These are phyloP conservation scores for Calliopum simillimum DNA, from an alignment of 2,888 invertebrate species.

Conservation along the genomic window DNA sequence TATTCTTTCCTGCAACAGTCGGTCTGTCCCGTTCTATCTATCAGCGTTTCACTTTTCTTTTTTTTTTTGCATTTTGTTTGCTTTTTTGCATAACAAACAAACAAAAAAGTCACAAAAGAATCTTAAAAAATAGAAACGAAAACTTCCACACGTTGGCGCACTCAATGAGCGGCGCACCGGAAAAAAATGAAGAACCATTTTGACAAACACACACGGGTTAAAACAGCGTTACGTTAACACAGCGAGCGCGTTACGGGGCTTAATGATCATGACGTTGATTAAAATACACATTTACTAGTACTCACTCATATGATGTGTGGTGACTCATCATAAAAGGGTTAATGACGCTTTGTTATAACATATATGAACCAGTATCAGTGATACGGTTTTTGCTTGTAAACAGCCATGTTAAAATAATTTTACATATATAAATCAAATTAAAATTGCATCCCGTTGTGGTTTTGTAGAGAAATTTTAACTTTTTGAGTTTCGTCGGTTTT, in stretches of 20 bases:
- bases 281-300: background rate
- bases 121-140: no score
- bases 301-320: constrained; percentile 40
- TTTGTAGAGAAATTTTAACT: constrained; percentile 17
- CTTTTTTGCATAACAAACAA: no score
- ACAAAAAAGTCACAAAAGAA: no score
- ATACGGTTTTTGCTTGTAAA: background rate
- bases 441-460: constrained; percentile 2
- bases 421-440: constrained; percentile 14
- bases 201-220: no score
- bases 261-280: constrained; percentile 34
- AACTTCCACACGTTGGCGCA: no score
- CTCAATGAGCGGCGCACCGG: no score
- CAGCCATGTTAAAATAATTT: background rate
- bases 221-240: no score
- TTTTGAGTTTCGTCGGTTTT: constrained; percentile 34
- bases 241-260: constrained; percentile 6
- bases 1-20: constrained; percentile 47
- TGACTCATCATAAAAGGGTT: constrained; percentile 57
- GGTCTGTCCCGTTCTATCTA: constrained; percentile 1
- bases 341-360: constrained; percentile 28
- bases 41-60: background rate
- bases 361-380: background rate
- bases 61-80: no score
- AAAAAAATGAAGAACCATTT: no score